These are phyloP conservation scores for Intellagama lesueurii DNA, from an alignment of 2,797 vertebrate species.

Conservation along the genomic window DNA sequence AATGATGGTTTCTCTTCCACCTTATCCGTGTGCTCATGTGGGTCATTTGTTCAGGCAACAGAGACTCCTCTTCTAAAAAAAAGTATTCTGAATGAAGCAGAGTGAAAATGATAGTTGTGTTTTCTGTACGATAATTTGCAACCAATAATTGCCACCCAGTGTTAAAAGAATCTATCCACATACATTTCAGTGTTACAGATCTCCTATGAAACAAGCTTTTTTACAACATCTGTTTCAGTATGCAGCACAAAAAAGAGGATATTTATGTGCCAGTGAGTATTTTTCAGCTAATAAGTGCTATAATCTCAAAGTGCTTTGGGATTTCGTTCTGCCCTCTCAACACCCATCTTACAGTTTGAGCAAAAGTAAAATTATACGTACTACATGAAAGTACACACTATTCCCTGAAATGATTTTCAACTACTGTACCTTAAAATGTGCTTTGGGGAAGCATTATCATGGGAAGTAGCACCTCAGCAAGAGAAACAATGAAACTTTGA, in stretches of 20 bases:
- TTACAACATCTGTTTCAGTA: conserved; percentile 29
- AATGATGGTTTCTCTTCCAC: neutral
- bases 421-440: conserved; percentile 59
- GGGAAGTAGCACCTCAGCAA: conserved; percentile 46
- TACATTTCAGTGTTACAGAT: conserved; percentile 22
- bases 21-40: neutral
- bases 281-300: conserved; percentile 49
- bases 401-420: conserved; percentile 64
- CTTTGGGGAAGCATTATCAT: conserved; percentile 68
- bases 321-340: conserved; percentile 59
- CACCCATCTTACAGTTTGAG: conserved; percentile 48
- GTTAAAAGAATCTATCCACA: conserved; percentile 35
- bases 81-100: neutral
- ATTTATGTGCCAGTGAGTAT: conserved; percentile 41
- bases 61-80: neutral
- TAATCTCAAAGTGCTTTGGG: conserved; percentile 52
- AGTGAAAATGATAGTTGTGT: neutral
- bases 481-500: conserved; percentile 54
- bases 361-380: conserved; percentile 67
- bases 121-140: neutral
- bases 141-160: neutral
- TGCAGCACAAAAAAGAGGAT: conserved; percentile 41
- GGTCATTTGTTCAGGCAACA: neutral
- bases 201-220: conserved; percentile 45
- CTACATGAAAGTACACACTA: conserved; percentile 62